Evolutionary conservation across 2,113 vertebrate species (phyloP), one percentile per base, ranked within the genome.

Genomic region (Origma solitaria): DNA sequence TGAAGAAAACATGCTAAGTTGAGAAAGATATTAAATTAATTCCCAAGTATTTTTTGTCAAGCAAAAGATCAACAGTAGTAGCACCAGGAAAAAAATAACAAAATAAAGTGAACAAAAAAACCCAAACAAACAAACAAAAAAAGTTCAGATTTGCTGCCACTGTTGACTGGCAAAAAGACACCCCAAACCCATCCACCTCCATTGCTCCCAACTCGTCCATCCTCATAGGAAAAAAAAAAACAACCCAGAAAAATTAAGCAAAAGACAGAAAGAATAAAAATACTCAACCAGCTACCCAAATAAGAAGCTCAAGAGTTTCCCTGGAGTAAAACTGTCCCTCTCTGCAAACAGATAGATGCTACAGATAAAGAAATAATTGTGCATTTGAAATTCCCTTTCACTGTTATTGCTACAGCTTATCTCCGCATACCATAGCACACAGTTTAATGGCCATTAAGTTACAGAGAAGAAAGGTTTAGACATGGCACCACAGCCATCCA

Each of bases 111-210:
- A 76, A 42, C 4, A 14, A 58, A 79, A 60, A 45, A 4, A 0
- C 7, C 3, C 4, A 45, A 72, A 7, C 22, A 54, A 44, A n/a
- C 4, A 33, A 66, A 25, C 10, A 35, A 31, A 72, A 21, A 31
- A 57, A 3, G 7, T 51, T 7, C 27, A 31, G 19, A 40, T 40
- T 71, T 88, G 7, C 37, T 69, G n/a, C 24, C 60, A 33, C 4
- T 28, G 3, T 60, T 76, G 23, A 58, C 0, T 38, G 35, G 58
- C 11, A 11, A 44, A 69, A 75, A 44, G 37, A 0, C 1, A 7
- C 0, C 5, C 45, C 42, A 23, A 15, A 70, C 1, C 1, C 6
- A 23, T 22, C 5, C 6, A 30, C 13, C 3, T 5, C 4, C 8
- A 6, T 21, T 75, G 38, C 30, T 76, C 22, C 35, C 13, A 56